These are phyloP conservation scores for Polydrusus tereticollis DNA, from an alignment of 2,888 invertebrate genomes.

Conservation along the genomic window DNA sequence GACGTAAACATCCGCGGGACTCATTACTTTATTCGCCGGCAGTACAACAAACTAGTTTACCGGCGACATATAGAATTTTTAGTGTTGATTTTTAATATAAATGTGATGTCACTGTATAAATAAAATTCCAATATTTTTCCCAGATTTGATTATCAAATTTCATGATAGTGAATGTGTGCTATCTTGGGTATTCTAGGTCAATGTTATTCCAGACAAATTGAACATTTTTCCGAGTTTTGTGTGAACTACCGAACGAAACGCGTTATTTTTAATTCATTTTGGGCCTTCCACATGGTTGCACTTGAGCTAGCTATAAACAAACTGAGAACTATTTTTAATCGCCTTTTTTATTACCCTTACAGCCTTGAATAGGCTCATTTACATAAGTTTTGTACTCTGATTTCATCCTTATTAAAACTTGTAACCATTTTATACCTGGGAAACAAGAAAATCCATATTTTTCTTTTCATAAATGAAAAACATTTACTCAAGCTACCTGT, in stretches of 20 bases:
- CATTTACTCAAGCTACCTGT: constrained; percentile 18
- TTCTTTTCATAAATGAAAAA: not conserved
- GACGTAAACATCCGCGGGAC: not conserved
- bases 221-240: too few relatives aligned
- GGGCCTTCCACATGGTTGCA: not conserved
- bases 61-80: constrained; percentile 22
- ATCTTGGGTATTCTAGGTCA: constrained; percentile 6
- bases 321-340: not conserved
- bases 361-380: not conserved
- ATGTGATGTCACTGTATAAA: constrained; percentile 38
- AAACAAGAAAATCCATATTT: not conserved
- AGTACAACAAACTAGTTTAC: constrained; percentile 17
- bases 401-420: not conserved
- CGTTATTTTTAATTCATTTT: not conserved
- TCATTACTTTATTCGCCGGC: not conserved
- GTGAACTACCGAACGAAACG: too few relatives aligned
- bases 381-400: not conserved
- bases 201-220: not conserved
- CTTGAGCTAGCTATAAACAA: not conserved
- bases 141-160: not conserved
- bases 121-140: constrained; percentile 2
- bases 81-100: constrained; percentile 35
- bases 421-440: not conserved
- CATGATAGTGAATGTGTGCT: not conserved
- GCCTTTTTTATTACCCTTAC: not conserved